Conservation (phyloP, 2,113 vertebrate species). For the Sceloporus undulatus region DNA sequence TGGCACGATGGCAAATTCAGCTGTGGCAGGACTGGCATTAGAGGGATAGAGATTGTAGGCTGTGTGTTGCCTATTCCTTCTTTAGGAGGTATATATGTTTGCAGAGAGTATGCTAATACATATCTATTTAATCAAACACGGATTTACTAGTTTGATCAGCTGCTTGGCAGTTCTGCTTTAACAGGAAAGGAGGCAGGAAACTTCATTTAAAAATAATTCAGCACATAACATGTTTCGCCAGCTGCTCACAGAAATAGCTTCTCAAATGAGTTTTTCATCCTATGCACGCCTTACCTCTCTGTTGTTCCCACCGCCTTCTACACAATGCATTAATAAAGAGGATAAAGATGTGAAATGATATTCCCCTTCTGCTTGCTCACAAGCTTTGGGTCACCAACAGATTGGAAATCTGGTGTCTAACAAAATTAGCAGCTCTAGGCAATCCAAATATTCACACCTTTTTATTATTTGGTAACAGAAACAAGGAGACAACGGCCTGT, state of each 20-base stretch:
- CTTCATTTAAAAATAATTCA: neutral
- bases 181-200: too few relatives aligned
- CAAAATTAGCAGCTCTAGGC: neutral
- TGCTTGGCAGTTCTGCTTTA: too few relatives aligned
- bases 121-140: too few relatives aligned
- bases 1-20: too few relatives aligned
- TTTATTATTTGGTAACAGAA: neutral
- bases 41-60: too few relatives aligned
- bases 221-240: neutral
- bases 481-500: neutral
- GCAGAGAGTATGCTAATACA: too few relatives aligned
- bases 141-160: too few relatives aligned
- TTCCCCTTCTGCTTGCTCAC: neutral
- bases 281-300: neutral
- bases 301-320: neutral
- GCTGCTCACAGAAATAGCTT: neutral
- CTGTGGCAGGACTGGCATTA: too few relatives aligned
- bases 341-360: neutral
- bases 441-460: neutral
- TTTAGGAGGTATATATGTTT: too few relatives aligned
- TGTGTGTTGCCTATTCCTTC: too few relatives aligned
- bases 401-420: neutral
- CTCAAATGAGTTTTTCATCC: neutral
- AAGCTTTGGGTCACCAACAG: neutral
- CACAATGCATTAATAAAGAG: neutral